A percentile compares a stretch with the other conserved stretches of the same genome.
These are phyloP conservation scores for Coleophora deauratella DNA, from an alignment of 2,888 invertebrate genomes.

Conservation along the genomic window DNA sequence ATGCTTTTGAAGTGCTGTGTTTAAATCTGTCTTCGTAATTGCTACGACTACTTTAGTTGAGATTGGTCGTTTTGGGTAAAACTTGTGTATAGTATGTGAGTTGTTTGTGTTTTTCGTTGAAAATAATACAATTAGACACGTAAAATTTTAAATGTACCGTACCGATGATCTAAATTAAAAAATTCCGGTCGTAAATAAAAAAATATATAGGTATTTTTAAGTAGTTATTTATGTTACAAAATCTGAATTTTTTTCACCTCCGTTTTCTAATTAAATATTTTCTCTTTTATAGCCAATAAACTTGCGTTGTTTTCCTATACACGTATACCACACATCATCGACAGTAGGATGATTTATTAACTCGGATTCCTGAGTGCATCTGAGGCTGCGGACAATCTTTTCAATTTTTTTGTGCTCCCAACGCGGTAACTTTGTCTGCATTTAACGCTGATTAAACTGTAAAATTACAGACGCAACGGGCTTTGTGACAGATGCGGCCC, in stretches of 20 bases:
- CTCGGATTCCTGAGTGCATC: slow-evolving; percentile 46
- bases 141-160: too few species aligned
- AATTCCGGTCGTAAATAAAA: too few species aligned
- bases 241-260: too few species aligned
- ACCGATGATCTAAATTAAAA: too few species aligned
- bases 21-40: slow-evolving; percentile 37
- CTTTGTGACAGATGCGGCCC: slow-evolving; percentile 70
- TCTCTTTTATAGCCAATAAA: too few species aligned
- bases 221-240: too few species aligned
- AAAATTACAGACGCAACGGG: slow-evolving; percentile 66
- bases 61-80: background rate
- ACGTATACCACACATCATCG: slow-evolving; percentile 49
- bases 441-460: slow-evolving; percentile 75
- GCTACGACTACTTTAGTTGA: slow-evolving; percentile 8
- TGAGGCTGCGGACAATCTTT: slow-evolving; percentile 33
- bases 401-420: slow-evolving; percentile 38
- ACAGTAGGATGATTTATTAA: slow-evolving; percentile 57
- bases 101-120: too few species aligned
- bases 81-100: too few species aligned
- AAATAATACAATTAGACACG: too few species aligned
- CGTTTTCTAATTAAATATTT: too few species aligned
- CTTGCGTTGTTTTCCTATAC: too few species aligned
- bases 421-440: slow-evolving; percentile 60
- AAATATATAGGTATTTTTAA: too few species aligned
- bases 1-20: slow-evolving; percentile 38